phyloP scores from a whole-genome alignment of 2,113 vertebrate genomes.

The Eonycteris spelaea region DNA sequence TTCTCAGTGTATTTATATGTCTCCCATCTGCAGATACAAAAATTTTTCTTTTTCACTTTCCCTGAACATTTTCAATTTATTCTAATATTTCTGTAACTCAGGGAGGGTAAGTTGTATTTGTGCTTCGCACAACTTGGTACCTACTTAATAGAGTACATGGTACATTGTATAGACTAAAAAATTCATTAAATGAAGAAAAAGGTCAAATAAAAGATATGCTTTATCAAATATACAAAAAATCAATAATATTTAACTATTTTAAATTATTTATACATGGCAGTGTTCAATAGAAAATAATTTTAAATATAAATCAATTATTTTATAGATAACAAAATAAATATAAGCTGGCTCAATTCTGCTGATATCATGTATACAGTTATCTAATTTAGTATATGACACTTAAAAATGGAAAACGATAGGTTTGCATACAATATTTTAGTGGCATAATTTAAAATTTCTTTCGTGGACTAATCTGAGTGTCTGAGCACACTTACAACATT shows the following conservation, averaged over 20 bases:
- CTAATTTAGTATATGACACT: neutral
- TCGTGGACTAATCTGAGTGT: neutral
- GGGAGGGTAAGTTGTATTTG: neutral
- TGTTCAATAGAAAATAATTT: neutral
- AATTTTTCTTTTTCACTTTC: neutral
- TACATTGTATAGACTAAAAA: neutral
- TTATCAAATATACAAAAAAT: conserved; percentile 2
- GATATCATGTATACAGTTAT: neutral
- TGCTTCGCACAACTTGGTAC: neutral
- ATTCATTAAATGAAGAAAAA: neutral
- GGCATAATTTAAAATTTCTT: neutral
- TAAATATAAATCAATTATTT: neutral
- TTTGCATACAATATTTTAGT: neutral
- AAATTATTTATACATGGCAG: neutral
- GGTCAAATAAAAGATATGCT: neutral
- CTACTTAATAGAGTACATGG: neutral
- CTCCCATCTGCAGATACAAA: neutral
- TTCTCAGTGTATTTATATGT: neutral
- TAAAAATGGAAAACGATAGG: neutral
- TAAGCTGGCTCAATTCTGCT: neutral
- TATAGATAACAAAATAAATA: neutral
- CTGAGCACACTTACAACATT: neutral
- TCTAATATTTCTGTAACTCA: neutral
- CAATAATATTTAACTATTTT: neutral
- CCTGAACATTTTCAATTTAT: too few relatives aligned